These are phyloP conservation scores for Anoplolepis gracilipes DNA, from an alignment of 1,140 invertebrate genomes.

Conservation along the genomic window DNA sequence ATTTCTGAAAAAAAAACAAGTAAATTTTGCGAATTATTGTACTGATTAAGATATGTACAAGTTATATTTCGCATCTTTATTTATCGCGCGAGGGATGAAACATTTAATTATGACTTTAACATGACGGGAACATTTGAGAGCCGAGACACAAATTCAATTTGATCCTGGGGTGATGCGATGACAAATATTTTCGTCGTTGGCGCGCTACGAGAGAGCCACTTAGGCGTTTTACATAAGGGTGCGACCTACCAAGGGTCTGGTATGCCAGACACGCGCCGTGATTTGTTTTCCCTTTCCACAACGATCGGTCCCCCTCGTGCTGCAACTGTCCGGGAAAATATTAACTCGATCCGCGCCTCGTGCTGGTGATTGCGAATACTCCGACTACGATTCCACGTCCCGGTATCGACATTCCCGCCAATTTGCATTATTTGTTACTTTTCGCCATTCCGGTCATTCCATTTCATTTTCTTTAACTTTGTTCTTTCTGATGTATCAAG, in stretches of 20 bases:
- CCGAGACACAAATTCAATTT: constrained; percentile 73
- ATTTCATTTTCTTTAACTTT: neutral
- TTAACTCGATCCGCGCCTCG: constrained; percentile 73
- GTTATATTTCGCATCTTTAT: neutral
- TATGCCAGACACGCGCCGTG: constrained; percentile 84
- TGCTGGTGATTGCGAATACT: constrained; percentile 56
- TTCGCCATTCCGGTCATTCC: neutral
- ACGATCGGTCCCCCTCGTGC: constrained; percentile 47
- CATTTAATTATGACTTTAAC: constrained; percentile 63
- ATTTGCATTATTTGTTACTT: constrained; percentile 20
- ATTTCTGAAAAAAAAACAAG: neutral
- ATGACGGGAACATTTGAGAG: constrained; percentile 15
- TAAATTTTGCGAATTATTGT: neutral
- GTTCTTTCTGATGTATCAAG: neutral
- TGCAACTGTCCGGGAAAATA: constrained; percentile 69
- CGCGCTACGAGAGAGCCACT: constrained; percentile 76
- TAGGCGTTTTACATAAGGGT: constrained; percentile 83
- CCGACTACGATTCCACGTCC: constrained; percentile 52
- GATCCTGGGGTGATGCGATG: constrained; percentile 74
- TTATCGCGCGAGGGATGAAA: constrained; percentile 6
- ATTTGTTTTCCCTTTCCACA: constrained; percentile 81
- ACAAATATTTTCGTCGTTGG: constrained; percentile 81
- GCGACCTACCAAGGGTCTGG: constrained; percentile 81
- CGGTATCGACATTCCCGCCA: constrained; percentile 19
- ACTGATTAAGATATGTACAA: neutral